phyloP scores from a whole-genome alignment of 23 tunicate species.

The Phallusia fumigata region DNA sequence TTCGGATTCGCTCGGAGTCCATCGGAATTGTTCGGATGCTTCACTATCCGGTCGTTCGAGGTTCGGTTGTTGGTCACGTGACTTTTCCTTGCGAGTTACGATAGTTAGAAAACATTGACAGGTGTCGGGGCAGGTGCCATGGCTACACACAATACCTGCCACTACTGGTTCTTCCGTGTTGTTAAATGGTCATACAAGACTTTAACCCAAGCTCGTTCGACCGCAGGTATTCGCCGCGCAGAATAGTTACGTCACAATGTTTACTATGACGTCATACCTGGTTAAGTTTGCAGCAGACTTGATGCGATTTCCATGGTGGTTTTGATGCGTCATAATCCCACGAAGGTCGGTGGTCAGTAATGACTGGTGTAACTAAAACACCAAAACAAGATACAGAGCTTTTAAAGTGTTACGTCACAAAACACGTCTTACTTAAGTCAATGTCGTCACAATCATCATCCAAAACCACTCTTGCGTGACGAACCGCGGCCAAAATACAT shows the following conservation, averaged over 20 bases:
- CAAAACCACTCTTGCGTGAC: constrained; percentile 65
- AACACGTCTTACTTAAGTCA: background rate
- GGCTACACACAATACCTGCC: too few relatives aligned
- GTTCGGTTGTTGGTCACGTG: too few relatives aligned
- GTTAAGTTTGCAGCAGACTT: background rate
- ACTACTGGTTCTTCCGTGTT: too few relatives aligned
- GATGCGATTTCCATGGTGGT: background rate
- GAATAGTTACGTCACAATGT: too few relatives aligned
- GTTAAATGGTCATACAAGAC: too few relatives aligned
- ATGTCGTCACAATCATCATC: constrained; percentile 23
- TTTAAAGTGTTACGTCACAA: background rate
- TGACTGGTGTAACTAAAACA: too few relatives aligned
- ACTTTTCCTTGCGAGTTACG: too few relatives aligned
- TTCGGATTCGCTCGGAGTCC: constrained; percentile 18
- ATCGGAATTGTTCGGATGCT: constrained; percentile 18
- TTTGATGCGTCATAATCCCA: background rate
- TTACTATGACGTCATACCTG: too few relatives aligned
- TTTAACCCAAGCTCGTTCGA: too few relatives aligned
- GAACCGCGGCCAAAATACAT: constrained; percentile 36
- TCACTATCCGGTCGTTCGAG: background rate
- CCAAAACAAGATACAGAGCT: background rate
- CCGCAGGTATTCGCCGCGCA: too few relatives aligned
- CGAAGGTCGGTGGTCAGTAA: background rate
- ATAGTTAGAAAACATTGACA: too few relatives aligned
- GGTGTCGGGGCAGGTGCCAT: too few relatives aligned